These are phyloP conservation scores for Sicus ferrugineus DNA, from an alignment of 2,888 invertebrate species.

Conservation along the genomic window DNA sequence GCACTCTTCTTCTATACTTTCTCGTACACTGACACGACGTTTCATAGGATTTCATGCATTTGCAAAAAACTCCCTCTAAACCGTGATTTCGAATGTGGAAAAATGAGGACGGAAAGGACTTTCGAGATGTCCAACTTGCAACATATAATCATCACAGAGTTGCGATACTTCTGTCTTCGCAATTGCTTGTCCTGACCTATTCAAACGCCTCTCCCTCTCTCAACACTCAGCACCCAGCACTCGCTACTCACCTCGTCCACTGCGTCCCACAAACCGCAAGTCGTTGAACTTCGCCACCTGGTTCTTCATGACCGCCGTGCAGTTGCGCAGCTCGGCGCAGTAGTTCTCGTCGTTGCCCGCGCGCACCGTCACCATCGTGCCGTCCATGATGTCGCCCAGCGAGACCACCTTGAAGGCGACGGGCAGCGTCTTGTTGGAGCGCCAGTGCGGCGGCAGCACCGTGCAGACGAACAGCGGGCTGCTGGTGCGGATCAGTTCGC, in stretches of 20 bases:
- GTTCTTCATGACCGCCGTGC: conserved; percentile 96
- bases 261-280: conserved; percentile 96
- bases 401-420: conserved; percentile 97
- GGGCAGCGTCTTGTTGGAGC: conserved; percentile 97
- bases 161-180: too few species aligned
- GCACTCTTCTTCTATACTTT: too few species aligned
- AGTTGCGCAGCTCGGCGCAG: conserved; percentile 94
- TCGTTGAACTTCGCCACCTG: conserved; percentile 99
- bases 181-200: too few species aligned
- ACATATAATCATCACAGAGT: too few species aligned
- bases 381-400: conserved; percentile 92
- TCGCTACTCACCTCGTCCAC: conserved; percentile 89
- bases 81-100: too few species aligned
- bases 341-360: conserved; percentile 99
- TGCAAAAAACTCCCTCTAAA: too few species aligned
- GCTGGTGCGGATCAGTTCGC: conserved; percentile 89
- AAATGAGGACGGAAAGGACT: too few species aligned
- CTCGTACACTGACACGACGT: too few species aligned
- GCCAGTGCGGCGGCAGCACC: conserved; percentile 94
- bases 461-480: conserved; percentile 96
- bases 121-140: too few species aligned
- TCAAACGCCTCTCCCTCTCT: neutral
- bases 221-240: neutral
- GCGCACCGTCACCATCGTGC: conserved; percentile 92
- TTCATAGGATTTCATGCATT: too few species aligned